A percentile compares a stretch with the other conserved stretches of the same genome.
phyloP scores from a whole-genome alignment of 2,113 vertebrate species.

The Pica pica region DNA sequence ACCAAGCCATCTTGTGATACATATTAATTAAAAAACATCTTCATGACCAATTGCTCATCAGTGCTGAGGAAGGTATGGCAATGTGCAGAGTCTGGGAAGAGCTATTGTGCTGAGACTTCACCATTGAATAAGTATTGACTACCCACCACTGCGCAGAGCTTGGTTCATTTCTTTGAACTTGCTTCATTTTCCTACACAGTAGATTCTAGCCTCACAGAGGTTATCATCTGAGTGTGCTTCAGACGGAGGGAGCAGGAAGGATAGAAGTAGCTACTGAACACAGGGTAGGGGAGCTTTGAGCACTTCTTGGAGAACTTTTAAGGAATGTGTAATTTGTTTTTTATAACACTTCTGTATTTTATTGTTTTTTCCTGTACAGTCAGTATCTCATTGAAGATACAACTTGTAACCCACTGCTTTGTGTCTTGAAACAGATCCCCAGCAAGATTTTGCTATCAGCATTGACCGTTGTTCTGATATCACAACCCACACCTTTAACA shows the following conservation, averaged over 20 bases:
- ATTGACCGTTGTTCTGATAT: constrained; percentile 59
- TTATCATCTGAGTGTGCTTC: not conserved
- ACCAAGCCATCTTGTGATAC: not conserved
- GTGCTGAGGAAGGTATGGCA: not conserved
- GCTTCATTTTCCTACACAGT: not conserved
- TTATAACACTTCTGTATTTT: not conserved
- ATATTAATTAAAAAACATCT: not conserved
- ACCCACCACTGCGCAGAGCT: not conserved
- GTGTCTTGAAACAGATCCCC: constrained; percentile 61
- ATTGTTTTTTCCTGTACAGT: not conserved
- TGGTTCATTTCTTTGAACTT: not conserved
- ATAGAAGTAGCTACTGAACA: not conserved
- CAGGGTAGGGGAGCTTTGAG: not conserved
- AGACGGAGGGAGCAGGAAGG: not conserved
- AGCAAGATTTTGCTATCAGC: constrained; percentile 72
- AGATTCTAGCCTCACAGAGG: not conserved
- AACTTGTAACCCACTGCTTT: not conserved
- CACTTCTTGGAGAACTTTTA: not conserved
- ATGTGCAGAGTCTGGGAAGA: not conserved
- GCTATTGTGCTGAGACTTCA: not conserved
- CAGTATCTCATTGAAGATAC: not conserved
- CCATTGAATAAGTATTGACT: not conserved
- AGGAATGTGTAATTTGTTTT: not conserved
- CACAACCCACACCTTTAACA: not conserved
- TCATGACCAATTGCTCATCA: not conserved